Percentiles rank a stretch among this genome's conserved stretches.
phyloP scores from a whole-genome alignment of 1,140 invertebrate species.

The Pachyrhynchus sulphureomaculatus region DNA sequence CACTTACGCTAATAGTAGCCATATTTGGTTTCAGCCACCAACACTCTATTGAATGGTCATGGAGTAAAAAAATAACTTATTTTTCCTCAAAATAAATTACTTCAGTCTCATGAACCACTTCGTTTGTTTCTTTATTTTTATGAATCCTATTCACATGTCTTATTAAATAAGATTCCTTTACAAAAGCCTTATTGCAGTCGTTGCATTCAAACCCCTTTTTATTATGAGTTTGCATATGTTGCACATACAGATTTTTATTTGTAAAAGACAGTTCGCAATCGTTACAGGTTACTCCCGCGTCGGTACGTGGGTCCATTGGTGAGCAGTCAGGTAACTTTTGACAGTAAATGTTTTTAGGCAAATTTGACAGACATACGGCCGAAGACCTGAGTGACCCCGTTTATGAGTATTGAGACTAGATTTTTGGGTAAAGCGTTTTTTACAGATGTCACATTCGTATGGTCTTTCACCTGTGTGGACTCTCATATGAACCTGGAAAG shows the following conservation, averaged over 20 bases:
- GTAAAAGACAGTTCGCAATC: constrained; percentile 70
- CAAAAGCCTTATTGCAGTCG: constrained; percentile 70
- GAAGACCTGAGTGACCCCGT: constrained; percentile 77
- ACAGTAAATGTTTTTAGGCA: constrained; percentile 76
- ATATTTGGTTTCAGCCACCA: too few species aligned
- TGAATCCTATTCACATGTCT: constrained; percentile 52
- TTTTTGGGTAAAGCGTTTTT: constrained; percentile 76
- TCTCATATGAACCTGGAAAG: constrained; percentile 64
- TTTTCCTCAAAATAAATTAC: too few species aligned
- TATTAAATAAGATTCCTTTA: constrained; percentile 74
- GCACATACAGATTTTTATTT: constrained; percentile 65
- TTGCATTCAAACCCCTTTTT: constrained; percentile 69
- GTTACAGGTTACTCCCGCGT: constrained; percentile 70
- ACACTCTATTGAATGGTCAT: constrained; percentile 45
- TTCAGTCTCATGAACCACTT: too few species aligned
- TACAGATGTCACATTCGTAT: constrained; percentile 74
- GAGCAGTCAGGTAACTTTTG: constrained; percentile 74
- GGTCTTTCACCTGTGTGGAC: constrained; percentile 78
- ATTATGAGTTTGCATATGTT: constrained; percentile 73
- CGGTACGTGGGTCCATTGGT: constrained; percentile 74
- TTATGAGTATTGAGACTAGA: constrained; percentile 81
- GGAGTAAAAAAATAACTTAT: too few species aligned
- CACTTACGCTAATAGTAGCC: too few species aligned
- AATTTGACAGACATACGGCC: constrained; percentile 75
- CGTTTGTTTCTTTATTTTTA: constrained; percentile 22